Evolutionary conservation across 2,888 invertebrate species (phyloP).

Genomic region (Digitonthophagus gazella): DNA sequence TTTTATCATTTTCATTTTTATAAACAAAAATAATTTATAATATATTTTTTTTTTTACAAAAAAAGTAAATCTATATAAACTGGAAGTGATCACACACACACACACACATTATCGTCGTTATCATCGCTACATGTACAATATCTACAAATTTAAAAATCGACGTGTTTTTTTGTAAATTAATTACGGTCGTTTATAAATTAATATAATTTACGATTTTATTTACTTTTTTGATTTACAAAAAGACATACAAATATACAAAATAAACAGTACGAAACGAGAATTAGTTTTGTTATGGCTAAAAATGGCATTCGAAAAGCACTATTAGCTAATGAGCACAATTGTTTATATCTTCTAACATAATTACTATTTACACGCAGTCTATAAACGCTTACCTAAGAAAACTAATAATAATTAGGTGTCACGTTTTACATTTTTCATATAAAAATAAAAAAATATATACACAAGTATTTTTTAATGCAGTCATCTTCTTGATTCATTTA

Average conservation of each 20-base stretch:
- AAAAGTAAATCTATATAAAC: not conserved
- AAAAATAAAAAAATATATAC: constrained; percentile 11
- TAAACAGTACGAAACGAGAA: constrained; percentile 8
- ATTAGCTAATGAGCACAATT: constrained; percentile 42
- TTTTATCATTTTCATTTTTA: too few species aligned
- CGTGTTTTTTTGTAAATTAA: constrained; percentile 10
- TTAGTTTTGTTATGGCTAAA: constrained; percentile 39
- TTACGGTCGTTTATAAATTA: not conserved
- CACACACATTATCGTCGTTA: not conserved
- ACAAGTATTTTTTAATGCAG: constrained; percentile 25
- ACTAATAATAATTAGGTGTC: too few species aligned
- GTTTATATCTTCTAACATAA: constrained; percentile 3
- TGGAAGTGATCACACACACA: not conserved
- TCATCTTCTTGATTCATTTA: constrained; percentile 24
- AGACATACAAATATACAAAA: constrained; percentile 2
- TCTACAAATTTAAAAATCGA: constrained; percentile 5
- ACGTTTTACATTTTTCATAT: not conserved
- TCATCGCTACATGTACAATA: not conserved
- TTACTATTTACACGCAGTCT: constrained; percentile 33
- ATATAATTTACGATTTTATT: constrained; percentile 7
- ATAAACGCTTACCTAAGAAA: constrained; percentile 17
- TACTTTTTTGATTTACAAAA: constrained; percentile 5
- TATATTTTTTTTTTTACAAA: not conserved
- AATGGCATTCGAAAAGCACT: constrained; percentile 41
- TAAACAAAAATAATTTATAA: too few species aligned